These are phyloP conservation scores for Scaptomyza reducta DNA, from an alignment of 2,888 invertebrate genomes.

Conservation along the genomic window DNA sequence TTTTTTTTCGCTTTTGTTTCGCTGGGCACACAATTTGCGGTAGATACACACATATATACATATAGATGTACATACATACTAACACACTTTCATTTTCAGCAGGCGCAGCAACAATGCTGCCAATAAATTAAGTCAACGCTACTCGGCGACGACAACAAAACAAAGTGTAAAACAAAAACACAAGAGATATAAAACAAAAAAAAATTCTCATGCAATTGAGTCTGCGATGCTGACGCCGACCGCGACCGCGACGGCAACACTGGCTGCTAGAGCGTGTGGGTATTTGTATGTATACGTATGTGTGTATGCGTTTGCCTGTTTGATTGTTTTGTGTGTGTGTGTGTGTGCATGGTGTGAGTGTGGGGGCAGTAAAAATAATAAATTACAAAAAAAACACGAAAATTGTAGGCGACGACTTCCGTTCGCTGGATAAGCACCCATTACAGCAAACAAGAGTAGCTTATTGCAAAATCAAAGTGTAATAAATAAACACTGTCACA, in stretches of 20 bases:
- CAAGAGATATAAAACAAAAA: slow-evolving; percentile 38
- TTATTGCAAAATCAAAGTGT: slow-evolving; percentile 73
- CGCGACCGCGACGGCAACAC: slow-evolving; percentile 29
- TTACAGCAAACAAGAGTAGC: slow-evolving; percentile 53
- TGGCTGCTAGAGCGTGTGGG: slow-evolving; percentile 49
- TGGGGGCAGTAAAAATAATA: slow-evolving; percentile 59
- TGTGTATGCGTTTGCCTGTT: slow-evolving; percentile 37
- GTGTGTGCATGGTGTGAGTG: slow-evolving; percentile 29
- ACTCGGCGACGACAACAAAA: slow-evolving; percentile 63
- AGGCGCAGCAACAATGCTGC: slow-evolving; percentile 68
- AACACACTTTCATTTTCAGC: slow-evolving; percentile 73
- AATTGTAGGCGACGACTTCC: slow-evolving; percentile 79
- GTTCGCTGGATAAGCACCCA: slow-evolving; percentile 67
- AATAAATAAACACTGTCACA: slow-evolving; percentile 63
- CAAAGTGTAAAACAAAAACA: slow-evolving; percentile 55
- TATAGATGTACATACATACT: slow-evolving; percentile 25
- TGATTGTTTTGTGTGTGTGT: slow-evolving; percentile 47
- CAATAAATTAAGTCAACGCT: slow-evolving; percentile 69
- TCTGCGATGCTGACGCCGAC: slow-evolving; percentile 50
- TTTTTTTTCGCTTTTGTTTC: slow-evolving; percentile 44
- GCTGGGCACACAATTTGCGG: slow-evolving; percentile 47
- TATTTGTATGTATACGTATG: slow-evolving; percentile 25
- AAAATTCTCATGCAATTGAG: slow-evolving; percentile 75
- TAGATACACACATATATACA: slow-evolving; percentile 16
- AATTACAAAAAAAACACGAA: slow-evolving; percentile 66